Evolutionary conservation across 2,888 invertebrate genomes (phyloP).

Genomic region (Mongoloraphidia duomilia): DNA sequence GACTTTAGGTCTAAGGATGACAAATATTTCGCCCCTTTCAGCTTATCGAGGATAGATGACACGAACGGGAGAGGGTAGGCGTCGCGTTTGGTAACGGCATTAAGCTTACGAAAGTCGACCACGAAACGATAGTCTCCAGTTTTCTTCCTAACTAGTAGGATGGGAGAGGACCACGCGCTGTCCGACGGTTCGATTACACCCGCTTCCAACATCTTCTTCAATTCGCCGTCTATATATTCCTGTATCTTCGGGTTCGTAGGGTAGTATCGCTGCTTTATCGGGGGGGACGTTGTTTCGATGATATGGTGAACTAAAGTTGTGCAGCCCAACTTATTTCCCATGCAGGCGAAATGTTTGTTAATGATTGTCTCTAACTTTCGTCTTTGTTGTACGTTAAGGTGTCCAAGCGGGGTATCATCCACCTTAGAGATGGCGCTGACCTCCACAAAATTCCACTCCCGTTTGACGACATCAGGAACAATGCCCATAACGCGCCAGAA

Average conservation of each 20-base stretch:
- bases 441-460: no score
- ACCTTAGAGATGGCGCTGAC: no score
- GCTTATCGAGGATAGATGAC: not conserved
- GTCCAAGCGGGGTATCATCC: no score
- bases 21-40: not conserved
- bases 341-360: slow-evolving; percentile 13
- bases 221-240: slow-evolving; percentile 4
- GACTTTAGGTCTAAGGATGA: not conserved
- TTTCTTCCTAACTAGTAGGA: slow-evolving; percentile 11
- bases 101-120: not conserved
- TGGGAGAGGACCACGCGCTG: slow-evolving; percentile 13
- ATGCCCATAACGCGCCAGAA: no score
- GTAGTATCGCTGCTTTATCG: slow-evolving; percentile 12
- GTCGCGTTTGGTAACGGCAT: not conserved
- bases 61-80: not conserved
- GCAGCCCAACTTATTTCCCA: slow-evolving; percentile 15
- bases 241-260: slow-evolving; percentile 8
- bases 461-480: no score
- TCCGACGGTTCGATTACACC: slow-evolving; percentile 12
- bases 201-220: slow-evolving; percentile 7
- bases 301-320: not conserved
- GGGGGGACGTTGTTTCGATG: not conserved
- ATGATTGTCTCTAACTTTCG: slow-evolving; percentile 15
- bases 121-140: not conserved
- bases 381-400: no score